Percentiles rank a stretch among this genome's conserved stretches.
Conservation (phyloP, 2,113 vertebrate species). For the Cyanistes caeruleus region DNA sequence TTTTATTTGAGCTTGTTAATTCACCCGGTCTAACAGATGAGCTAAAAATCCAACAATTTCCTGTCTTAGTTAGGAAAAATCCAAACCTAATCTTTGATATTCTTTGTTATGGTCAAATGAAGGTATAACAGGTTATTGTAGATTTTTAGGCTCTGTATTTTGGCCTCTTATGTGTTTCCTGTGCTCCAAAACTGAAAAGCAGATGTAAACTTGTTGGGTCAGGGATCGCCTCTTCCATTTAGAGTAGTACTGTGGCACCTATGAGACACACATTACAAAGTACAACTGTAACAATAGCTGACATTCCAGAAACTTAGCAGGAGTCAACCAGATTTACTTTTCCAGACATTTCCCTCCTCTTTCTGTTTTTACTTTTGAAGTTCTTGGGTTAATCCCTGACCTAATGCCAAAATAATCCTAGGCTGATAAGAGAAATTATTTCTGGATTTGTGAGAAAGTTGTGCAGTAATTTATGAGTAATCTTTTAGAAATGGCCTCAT, state of each 20-base stretch:
- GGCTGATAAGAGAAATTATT: background rate
- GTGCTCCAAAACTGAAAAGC: background rate
- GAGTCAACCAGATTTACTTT: background rate
- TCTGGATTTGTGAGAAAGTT: background rate
- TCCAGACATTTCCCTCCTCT: background rate
- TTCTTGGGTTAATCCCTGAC: background rate
- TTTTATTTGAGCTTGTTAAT: background rate
- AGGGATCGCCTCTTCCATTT: background rate
- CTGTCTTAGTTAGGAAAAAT: background rate
- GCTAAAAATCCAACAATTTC: background rate
- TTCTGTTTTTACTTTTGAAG: background rate
- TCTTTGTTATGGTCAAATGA: background rate
- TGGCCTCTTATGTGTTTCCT: background rate
- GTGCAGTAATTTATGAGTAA: background rate
- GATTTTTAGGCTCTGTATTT: background rate
- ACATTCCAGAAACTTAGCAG: background rate
- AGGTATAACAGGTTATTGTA: background rate
- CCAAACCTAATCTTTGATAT: background rate
- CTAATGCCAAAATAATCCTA: background rate
- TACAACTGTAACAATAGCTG: background rate
- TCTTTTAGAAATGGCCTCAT: background rate
- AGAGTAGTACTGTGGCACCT: background rate
- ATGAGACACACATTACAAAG: background rate
- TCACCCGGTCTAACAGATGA: background rate
- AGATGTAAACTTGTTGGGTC: background rate